Evolutionary conservation across 2,113 vertebrate species (phyloP).

Genomic region (Daphoenositta chrysoptera): DNA sequence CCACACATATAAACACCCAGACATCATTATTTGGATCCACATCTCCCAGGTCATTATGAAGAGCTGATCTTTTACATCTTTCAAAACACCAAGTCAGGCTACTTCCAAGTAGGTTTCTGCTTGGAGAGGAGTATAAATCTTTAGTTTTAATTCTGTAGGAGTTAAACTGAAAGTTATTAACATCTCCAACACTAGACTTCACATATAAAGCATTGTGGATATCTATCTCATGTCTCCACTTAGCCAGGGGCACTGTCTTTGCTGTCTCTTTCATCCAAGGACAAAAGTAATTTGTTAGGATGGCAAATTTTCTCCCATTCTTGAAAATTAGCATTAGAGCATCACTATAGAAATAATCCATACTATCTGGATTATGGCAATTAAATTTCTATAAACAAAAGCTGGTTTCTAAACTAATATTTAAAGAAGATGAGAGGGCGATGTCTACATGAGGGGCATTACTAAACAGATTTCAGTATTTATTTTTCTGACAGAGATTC

Average conservation of each 20-base stretch:
- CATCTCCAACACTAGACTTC: slow-evolving; percentile 22
- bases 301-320: slow-evolving; percentile 54
- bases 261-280: slow-evolving; percentile 59
- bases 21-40: neutral
- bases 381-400: slow-evolving; percentile 25
- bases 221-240: slow-evolving; percentile 42
- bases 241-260: slow-evolving; percentile 49
- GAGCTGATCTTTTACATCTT: neutral
- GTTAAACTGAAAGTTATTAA: slow-evolving; percentile 60
- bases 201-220: neutral
- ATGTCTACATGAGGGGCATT: slow-evolving; percentile 39
- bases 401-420: slow-evolving; percentile 67
- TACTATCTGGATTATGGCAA: slow-evolving; percentile 37
- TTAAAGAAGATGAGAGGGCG: slow-evolving; percentile 51
- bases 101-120: neutral
- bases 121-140: neutral
- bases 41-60: neutral
- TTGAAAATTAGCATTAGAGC: slow-evolving; percentile 55
- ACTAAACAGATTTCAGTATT: slow-evolving; percentile 23
- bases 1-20: fast-evolving
- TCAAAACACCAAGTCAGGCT: neutral
- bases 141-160: slow-evolving; percentile 49
- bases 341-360: slow-evolving; percentile 53
- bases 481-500: neutral
- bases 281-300: slow-evolving; percentile 61